Conservation (phyloP, 92 coral and sea anemone species). For the Epizoanthus stellaris region DNA sequence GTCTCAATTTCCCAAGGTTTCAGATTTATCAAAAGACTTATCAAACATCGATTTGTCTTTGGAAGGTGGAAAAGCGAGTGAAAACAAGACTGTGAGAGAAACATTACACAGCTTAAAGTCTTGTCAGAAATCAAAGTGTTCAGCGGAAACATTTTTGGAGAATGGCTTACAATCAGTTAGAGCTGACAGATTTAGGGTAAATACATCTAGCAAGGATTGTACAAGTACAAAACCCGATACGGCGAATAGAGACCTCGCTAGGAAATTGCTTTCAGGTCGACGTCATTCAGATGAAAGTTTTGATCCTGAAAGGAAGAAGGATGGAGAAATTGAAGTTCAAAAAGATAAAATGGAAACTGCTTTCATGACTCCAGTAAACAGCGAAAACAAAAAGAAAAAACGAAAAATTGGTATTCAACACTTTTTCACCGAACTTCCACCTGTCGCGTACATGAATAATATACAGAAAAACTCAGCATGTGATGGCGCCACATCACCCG, state of each 20-base stretch:
- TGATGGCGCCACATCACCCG: neutral
- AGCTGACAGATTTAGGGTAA: neutral
- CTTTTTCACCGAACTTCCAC: neutral
- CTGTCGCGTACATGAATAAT: neutral
- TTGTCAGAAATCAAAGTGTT: neutral
- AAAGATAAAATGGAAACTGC: neutral
- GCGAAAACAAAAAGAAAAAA: neutral
- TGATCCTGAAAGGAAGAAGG: neutral
- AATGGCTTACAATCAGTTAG: neutral
- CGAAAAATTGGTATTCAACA: slow-evolving; percentile 14
- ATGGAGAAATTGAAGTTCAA: neutral
- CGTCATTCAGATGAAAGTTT: neutral
- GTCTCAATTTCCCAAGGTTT: neutral
- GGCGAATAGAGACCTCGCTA: neutral
- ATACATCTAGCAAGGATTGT: neutral
- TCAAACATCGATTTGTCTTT: neutral
- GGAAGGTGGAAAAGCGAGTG: neutral
- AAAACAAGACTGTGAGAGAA: neutral
- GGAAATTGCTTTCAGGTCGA: neutral
- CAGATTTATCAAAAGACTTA: neutral
- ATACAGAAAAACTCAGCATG: neutral
- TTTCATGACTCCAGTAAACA: neutral
- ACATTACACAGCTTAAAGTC: neutral
- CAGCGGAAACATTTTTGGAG: neutral
- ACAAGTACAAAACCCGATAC: neutral